These are phyloP conservation scores for Darevskia nairensis DNA, from an alignment of 2,797 vertebrate species.

Conservation along the genomic window DNA sequence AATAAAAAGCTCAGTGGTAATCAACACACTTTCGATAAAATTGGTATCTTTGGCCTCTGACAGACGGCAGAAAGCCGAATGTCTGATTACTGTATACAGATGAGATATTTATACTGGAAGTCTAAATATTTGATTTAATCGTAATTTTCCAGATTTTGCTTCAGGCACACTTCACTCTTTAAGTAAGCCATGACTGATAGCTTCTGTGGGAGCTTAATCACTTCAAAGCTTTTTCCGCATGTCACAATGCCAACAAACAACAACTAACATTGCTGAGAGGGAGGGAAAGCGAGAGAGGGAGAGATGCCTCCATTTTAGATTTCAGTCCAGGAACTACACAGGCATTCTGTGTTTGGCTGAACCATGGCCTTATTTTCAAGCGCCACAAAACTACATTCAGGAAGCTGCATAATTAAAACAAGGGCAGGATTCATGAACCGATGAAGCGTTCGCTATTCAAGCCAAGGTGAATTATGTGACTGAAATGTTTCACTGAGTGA, in stretches of 20 bases:
- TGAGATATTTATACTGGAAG: constrained; percentile 54
- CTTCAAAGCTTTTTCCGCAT: constrained; percentile 56
- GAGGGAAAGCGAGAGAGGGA: constrained; percentile 50
- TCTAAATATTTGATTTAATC: constrained; percentile 49
- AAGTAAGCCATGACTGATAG: constrained; percentile 50
- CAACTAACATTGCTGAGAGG: constrained; percentile 67
- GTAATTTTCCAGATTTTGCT: constrained; percentile 54
- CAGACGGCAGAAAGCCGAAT: constrained; percentile 48
- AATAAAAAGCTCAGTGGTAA: background rate
- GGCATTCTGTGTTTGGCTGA: constrained; percentile 80
- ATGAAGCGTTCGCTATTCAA: constrained; percentile 78
- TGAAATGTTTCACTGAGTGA: constrained; percentile 80
- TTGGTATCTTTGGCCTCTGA: constrained; percentile 10
- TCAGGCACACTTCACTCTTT: constrained; percentile 36
- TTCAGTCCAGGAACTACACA: constrained; percentile 71
- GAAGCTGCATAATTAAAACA: constrained; percentile 81
- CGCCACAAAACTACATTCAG: constrained; percentile 83
- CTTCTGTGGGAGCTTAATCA: constrained; percentile 59
- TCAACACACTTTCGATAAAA: constrained; percentile 43
- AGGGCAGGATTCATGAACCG: constrained; percentile 81
- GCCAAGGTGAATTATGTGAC: constrained; percentile 82
- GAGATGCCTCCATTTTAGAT: constrained; percentile 68
- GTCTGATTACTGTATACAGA: constrained; percentile 37
- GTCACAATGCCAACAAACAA: constrained; percentile 69
- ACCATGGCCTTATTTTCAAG: constrained; percentile 81